These are phyloP conservation scores for Psammodynastes pulverulentus DNA, from an alignment of 2,113 vertebrate genomes.

Conservation along the genomic window DNA sequence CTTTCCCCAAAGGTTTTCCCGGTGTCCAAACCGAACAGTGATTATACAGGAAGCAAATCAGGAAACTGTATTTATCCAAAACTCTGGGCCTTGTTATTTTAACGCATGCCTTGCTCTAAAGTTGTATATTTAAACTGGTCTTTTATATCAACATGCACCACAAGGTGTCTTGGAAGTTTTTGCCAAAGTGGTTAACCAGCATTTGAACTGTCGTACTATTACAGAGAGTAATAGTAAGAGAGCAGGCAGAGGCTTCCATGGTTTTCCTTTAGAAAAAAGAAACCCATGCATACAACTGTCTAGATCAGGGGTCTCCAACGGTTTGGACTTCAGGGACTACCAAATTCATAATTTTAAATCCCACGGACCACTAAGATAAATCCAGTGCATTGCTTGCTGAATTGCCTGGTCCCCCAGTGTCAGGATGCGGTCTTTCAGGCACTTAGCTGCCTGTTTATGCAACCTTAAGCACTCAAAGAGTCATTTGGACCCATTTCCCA, in stretches of 20 bases:
- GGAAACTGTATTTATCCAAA: neutral
- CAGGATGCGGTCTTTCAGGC: no score
- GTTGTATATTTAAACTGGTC: neutral
- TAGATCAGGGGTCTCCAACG: no score
- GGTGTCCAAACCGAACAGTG: neutral
- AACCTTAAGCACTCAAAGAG: no score
- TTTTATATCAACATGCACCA: neutral
- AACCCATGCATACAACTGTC: neutral
- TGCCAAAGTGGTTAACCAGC: neutral
- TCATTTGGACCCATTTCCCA: no score
- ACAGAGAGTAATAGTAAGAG: neutral
- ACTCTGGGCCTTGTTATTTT: neutral
- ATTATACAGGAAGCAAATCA: neutral
- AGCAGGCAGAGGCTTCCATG: neutral
- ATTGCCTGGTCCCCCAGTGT: no score
- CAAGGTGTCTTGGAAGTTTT: neutral
- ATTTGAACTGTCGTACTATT: neutral
- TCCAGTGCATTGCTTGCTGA: no score
- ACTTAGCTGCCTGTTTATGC: no score
- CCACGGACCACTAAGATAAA: no score
- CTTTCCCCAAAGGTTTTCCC: neutral
- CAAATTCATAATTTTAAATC: no score
- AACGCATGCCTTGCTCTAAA: neutral
- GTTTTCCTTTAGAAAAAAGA: neutral
- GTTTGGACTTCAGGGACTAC: no score